Conservation (phyloP, 2,888 invertebrate species). For the Itoplectis maculator region DNA sequence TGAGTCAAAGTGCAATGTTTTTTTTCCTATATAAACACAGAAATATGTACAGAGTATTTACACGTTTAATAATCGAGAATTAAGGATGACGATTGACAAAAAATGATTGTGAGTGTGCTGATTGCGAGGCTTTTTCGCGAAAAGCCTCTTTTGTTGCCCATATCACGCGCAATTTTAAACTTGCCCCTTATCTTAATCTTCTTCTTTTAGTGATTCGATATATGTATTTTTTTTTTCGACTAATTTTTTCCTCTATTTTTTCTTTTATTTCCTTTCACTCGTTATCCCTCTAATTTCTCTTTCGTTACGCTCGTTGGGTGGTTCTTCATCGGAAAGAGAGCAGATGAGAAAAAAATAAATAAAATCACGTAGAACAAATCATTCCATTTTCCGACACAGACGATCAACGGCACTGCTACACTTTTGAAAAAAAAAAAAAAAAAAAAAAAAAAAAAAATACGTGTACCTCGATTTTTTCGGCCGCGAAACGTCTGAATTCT, state of each 20-base stretch:
- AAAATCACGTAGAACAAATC: slow-evolving; percentile 68
- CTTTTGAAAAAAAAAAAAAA: too few relatives aligned
- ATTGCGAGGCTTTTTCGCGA: slow-evolving; percentile 12
- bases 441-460: too few relatives aligned
- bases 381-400: slow-evolving; percentile 68
- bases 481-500: neutral
- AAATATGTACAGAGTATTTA: slow-evolving; percentile 45
- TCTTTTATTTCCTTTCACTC: slow-evolving; percentile 1
- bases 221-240: slow-evolving; percentile 5
- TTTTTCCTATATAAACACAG: slow-evolving; percentile 24
- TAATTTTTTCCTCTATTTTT: slow-evolving; percentile 16
- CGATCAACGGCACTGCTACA: neutral
- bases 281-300: slow-evolving; percentile 9
- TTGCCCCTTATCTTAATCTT: slow-evolving; percentile 27
- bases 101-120: slow-evolving; percentile 30
- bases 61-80: slow-evolving; percentile 46
- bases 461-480: neutral
- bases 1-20: slow-evolving; percentile 55
- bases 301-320: slow-evolving; percentile 4
- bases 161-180: slow-evolving; percentile 25
- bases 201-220: slow-evolving; percentile 5
- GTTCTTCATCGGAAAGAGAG: neutral
- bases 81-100: slow-evolving; percentile 52
- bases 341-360: slow-evolving; percentile 22
- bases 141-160: slow-evolving; percentile 12